A percentile compares a stretch with the other conserved stretches of the same genome.
phyloP scores from a whole-genome alignment of 2,113 vertebrate genomes.

The Illadopsis cleaveri region DNA sequence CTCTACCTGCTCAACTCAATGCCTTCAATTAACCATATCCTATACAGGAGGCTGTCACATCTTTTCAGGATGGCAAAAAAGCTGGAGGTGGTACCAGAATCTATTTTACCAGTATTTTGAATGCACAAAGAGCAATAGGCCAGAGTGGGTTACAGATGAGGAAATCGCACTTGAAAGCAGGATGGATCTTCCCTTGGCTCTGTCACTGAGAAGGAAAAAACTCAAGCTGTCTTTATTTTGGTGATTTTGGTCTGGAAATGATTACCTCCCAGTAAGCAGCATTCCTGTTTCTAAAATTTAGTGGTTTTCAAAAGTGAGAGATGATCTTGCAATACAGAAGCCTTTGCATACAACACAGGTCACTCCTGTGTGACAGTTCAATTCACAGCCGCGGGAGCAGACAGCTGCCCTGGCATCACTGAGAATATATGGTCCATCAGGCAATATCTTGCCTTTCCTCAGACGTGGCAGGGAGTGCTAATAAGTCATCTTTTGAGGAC shows the following conservation, averaged over 20 bases:
- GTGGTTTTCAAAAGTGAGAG: background rate
- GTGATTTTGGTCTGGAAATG: background rate
- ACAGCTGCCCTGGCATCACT: background rate
- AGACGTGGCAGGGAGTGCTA: background rate
- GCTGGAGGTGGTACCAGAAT: background rate
- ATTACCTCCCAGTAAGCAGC: background rate
- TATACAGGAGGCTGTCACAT: background rate
- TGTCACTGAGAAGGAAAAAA: background rate
- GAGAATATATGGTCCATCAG: background rate
- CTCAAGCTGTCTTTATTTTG: accelerated
- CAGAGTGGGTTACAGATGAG: background rate
- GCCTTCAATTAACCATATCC: background rate
- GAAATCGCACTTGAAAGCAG: background rate
- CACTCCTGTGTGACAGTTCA: background rate
- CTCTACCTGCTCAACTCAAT: background rate
- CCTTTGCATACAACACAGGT: background rate
- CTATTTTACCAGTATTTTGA: background rate
- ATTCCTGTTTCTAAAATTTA: background rate
- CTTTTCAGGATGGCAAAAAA: background rate
- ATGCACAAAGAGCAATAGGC: background rate
- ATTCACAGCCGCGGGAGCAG: background rate
- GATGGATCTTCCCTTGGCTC: background rate
- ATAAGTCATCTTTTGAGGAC: background rate
- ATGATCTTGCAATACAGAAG: background rate
- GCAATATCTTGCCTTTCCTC: background rate